A percentile compares a stretch with the other conserved stretches of the same genome.
These are phyloP conservation scores for Recurvirostra avosetta DNA, from an alignment of 2,113 vertebrate species.

Conservation along the genomic window DNA sequence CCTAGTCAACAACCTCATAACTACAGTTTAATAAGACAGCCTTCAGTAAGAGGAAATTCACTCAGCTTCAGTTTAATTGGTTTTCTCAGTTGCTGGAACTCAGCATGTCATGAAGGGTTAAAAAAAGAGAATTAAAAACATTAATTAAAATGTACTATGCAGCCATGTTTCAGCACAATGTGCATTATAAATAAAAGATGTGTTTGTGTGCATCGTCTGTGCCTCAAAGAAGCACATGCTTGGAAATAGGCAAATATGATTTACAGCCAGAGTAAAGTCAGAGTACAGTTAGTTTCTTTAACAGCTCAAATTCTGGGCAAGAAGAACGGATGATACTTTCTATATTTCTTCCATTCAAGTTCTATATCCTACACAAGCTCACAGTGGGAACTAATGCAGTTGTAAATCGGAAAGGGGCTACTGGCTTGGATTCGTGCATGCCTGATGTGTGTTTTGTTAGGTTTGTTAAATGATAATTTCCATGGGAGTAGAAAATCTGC, in stretches of 20 bases:
- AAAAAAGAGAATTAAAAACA: conserved; percentile 3
- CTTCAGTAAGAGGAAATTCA: conserved; percentile 8
- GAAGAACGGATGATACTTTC: background rate
- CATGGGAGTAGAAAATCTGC: background rate
- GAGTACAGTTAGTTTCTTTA: background rate
- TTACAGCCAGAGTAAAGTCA: background rate
- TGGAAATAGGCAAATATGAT: background rate
- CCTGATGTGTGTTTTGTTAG: background rate
- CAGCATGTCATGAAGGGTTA: background rate
- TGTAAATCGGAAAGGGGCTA: background rate
- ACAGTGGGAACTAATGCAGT: background rate
- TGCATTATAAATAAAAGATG: background rate
- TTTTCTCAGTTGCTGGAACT: background rate
- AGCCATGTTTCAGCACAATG: background rate
- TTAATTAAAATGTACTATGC: background rate
- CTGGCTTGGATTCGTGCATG: background rate
- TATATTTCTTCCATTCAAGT: background rate
- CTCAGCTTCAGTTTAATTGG: background rate
- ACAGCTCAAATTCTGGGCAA: background rate
- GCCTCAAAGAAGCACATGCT: rapidly evolving
- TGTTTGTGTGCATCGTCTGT: background rate
- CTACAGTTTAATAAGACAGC: background rate
- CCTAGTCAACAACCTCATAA: background rate
- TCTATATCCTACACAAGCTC: background rate
- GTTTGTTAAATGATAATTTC: background rate